A percentile compares a stretch with the other conserved stretches of the same genome.
phyloP scores from a whole-genome alignment of 2,113 vertebrate genomes.

The Leptosomus discolor region DNA sequence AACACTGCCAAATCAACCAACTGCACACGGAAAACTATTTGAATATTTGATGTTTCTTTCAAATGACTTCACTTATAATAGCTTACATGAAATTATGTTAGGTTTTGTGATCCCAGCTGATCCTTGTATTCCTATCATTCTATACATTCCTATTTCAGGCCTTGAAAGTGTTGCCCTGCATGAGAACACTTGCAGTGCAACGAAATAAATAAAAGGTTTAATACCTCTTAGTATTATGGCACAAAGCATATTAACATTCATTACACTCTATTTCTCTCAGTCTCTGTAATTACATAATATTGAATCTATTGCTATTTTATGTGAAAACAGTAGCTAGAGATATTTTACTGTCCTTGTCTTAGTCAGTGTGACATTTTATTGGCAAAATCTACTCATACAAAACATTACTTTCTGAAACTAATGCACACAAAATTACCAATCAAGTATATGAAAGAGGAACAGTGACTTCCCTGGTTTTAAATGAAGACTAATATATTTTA shows the following conservation, averaged over 20 bases:
- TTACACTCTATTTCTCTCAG: conserved; percentile 6
- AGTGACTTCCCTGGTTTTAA: conserved; percentile 13
- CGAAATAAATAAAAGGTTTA: background rate
- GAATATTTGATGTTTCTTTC: background rate
- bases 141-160: background rate
- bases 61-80: accelerated
- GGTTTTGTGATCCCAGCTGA: background rate
- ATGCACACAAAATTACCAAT: conserved; percentile 25
- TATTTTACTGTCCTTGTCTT: conserved; percentile 22
- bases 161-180: background rate
- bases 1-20: background rate
- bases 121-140: background rate
- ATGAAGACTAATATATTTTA: conserved; percentile 26
- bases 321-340: conserved; percentile 1
- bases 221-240: background rate
- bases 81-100: background rate
- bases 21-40: background rate
- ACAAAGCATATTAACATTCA: background rate
- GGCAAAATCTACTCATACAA: conserved; percentile 1
- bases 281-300: conserved; percentile 16
- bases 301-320: conserved; percentile 38
- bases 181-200: background rate
- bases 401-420: conserved; percentile 46
- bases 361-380: conserved; percentile 43
- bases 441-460: conserved; percentile 18